Evolutionary conservation across 2,113 vertebrate genomes (phyloP).

Genomic region (Deroptyus accipitrinus): DNA sequence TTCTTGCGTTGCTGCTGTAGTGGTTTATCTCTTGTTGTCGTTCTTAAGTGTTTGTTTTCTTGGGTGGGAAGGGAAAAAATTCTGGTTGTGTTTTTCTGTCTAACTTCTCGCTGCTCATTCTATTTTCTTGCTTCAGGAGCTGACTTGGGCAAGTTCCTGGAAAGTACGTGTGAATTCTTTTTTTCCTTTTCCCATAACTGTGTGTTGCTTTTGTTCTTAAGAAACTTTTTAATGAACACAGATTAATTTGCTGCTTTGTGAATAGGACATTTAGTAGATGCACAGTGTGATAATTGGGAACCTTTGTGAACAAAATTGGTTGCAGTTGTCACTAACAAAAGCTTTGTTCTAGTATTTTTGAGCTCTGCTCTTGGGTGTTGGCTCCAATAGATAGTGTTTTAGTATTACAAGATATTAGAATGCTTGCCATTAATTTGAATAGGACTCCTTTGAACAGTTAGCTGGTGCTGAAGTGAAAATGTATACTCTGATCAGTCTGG

Average conservation of each 20-base stretch:
- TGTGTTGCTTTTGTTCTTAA: constrained; percentile 18
- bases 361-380: neutral
- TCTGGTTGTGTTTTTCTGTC: neutral
- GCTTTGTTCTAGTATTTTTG: neutral
- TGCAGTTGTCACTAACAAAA: neutral
- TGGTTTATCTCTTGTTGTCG: neutral
- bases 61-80: neutral
- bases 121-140: constrained; percentile 65
- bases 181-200: neutral
- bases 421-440: neutral
- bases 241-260: neutral
- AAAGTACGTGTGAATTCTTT: constrained; percentile 46
- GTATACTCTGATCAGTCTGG: neutral
- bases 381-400: neutral
- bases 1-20: neutral
- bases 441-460: neutral
- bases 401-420: neutral
- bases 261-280: neutral
- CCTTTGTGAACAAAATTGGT: neutral
- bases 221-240: constrained; percentile 22
- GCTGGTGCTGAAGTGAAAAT: neutral
- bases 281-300: neutral
- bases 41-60: neutral
- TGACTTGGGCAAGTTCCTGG: constrained; percentile 61
- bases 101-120: constrained; percentile 45